phyloP scores from a whole-genome alignment of 1,140 invertebrate species.

The Heliothis virescens region DNA sequence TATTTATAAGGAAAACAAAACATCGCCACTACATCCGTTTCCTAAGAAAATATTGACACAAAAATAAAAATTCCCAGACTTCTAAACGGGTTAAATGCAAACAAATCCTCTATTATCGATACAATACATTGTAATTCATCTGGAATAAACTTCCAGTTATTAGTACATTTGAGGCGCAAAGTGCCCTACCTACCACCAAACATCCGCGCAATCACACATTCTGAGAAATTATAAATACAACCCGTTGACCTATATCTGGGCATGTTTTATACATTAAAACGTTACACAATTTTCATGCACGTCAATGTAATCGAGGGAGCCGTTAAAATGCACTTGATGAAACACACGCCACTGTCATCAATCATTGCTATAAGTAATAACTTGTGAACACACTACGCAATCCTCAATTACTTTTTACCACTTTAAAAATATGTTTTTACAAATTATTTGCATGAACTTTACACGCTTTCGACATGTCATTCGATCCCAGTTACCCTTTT shows the following conservation, averaged over 20 bases:
- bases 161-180: conserved; percentile 59
- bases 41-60: background rate
- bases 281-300: conserved; percentile 71
- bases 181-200: conserved; percentile 64
- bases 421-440: conserved; percentile 38
- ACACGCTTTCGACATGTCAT: conserved; percentile 36
- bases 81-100: conserved; percentile 9
- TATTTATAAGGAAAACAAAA: background rate
- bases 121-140: conserved; percentile 49
- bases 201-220: conserved; percentile 74
- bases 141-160: conserved; percentile 53
- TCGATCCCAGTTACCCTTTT: conserved; percentile 40
- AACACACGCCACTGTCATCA: conserved; percentile 57
- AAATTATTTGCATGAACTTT: conserved; percentile 50
- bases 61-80: conserved; percentile 16
- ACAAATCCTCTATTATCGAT: conserved; percentile 27
- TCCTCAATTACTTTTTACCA: conserved; percentile 44
- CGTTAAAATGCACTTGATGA: conserved; percentile 57
- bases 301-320: conserved; percentile 57
- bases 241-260: conserved; percentile 70
- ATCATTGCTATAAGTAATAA: conserved; percentile 62
- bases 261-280: conserved; percentile 68
- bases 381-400: conserved; percentile 27
- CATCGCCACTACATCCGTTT: background rate
- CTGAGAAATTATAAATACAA: conserved; percentile 77